Conservation (phyloP, 2,888 invertebrate species). For the Encarsia formosa region DNA sequence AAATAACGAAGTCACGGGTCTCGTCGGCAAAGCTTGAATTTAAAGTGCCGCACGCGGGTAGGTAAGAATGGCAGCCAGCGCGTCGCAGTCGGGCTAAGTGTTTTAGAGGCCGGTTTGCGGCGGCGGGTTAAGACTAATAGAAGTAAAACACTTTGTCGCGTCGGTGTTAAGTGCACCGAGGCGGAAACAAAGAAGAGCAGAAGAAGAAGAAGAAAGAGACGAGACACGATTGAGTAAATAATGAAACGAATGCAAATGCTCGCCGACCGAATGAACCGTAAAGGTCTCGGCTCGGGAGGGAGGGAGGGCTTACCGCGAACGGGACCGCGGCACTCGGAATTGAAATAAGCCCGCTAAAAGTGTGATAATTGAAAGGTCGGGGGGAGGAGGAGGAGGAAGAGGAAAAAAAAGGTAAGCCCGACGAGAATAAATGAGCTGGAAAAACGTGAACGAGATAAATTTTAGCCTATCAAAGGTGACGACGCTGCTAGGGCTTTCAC, state of each 20-base stretch:
- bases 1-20: too few species aligned
- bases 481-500: too few species aligned
- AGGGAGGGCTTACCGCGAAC: not conserved
- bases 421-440: slow-evolving; percentile 35
- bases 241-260: slow-evolving; percentile 42
- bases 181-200: slow-evolving; percentile 34
- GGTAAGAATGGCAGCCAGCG: too few species aligned
- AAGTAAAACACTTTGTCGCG: slow-evolving; percentile 26
- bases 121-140: slow-evolving; percentile 21
- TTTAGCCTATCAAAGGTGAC: too few species aligned
- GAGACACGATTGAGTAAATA: slow-evolving; percentile 42
- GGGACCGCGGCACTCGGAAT: slow-evolving; percentile 42
- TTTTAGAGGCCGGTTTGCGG: slow-evolving; percentile 1
- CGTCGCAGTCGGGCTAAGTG: too few species aligned
- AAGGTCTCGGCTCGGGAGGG: slow-evolving; percentile 25
- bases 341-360: slow-evolving; percentile 44
- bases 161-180: slow-evolving; percentile 26
- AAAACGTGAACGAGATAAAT: too few species aligned
- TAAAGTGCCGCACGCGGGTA: too few species aligned
- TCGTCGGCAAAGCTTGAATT: too few species aligned
- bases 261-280: slow-evolving; percentile 30
- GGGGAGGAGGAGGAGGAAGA: not conserved
- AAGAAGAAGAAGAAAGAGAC: slow-evolving; percentile 29
- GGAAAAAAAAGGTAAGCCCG: too few species aligned
- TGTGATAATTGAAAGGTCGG: slow-evolving; percentile 41